Evolutionary conservation across 2,888 invertebrate species (phyloP).

Genomic region (Hydrotaea cyrtoneurina): DNA sequence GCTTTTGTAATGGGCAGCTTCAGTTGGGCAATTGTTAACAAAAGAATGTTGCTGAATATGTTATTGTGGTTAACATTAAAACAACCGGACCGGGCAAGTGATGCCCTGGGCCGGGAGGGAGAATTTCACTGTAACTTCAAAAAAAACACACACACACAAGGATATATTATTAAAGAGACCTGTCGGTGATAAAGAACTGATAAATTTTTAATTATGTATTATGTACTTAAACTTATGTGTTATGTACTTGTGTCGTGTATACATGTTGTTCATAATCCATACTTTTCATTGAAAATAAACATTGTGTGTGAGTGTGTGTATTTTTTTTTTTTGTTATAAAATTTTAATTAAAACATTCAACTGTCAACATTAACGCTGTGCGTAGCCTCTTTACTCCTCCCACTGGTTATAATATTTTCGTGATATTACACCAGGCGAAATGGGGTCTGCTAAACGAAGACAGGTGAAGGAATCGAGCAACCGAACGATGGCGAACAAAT

Average conservation of each 20-base stretch:
- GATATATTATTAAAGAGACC: neutral
- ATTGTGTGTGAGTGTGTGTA: neutral
- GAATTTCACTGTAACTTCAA: slow-evolving; percentile 3
- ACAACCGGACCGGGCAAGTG: neutral
- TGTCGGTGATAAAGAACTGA: slow-evolving; percentile 12
- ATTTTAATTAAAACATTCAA: slow-evolving; percentile 57
- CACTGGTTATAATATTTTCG: neutral
- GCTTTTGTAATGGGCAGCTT: slow-evolving; percentile 38
- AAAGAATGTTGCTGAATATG: slow-evolving; percentile 60
- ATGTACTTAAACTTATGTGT: neutral
- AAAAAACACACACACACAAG: slow-evolving; percentile 14
- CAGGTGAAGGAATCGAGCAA: too few relatives aligned
- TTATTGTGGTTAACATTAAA: slow-evolving; percentile 57
- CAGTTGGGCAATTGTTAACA: slow-evolving; percentile 49
- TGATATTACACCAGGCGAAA: neutral
- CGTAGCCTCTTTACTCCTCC: neutral
- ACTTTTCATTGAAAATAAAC: slow-evolving; percentile 36
- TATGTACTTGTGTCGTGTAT: neutral
- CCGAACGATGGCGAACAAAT: too few relatives aligned
- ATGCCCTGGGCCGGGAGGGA: neutral
- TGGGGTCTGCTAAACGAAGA: neutral
- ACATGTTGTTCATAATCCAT: slow-evolving; percentile 19
- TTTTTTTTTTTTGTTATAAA: slow-evolving; percentile 41
- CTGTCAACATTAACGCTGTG: slow-evolving; percentile 48
- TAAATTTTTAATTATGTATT: slow-evolving; percentile 36